Evolutionary conservation across 2,113 vertebrate species (phyloP), one percentile per base, ranked within the genome.

Genomic region (Paracanthobrama guichenoti): DNA sequence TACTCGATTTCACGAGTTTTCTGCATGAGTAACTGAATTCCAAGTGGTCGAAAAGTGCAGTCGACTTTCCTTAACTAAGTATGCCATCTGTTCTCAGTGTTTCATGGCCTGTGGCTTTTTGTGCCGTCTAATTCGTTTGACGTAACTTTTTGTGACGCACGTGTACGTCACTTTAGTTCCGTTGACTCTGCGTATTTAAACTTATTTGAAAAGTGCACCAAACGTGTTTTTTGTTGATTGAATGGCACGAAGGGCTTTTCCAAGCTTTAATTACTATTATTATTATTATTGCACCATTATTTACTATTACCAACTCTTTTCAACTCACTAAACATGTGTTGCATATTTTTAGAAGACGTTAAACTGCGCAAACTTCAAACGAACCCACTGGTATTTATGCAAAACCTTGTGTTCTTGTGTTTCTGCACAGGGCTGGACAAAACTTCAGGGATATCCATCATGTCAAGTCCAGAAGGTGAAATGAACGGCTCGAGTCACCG

Each of bases 401-500:
- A 16, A n/a, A 62, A 20, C 39, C 28, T 26, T 62, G 77, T 64
- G 77, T 26, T 62, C 57, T 79, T 79, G 77, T 46, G 57, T 79
- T 46, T 79, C 57, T 64, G 14, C 24, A 28, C 14, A 79, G 57
- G 57, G 14, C 42, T 28, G 59, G 14, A 7, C 7, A 0, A 26
- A 79, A 62, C 74, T 14, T 8, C 7, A 75, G 26, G 26, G 24
- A 28, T 39, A 39, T 11, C 73, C 74, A 14, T 57, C n/a, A 42
- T 14, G 35, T 62, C 20, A 12, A 20, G 57, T 1, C 46, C 22
- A 13, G 71, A 26, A 44, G n/a, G 22, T 66, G 71, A 48, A 73
- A 73, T 24, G 71, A 73, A 46, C 42, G 39, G 6, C n/a, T 46
- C 42, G 11, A 44, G 55, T 16, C 55, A 42, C 22, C 35, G 22